Percentiles rank a stretch among this genome's conserved stretches.
Conservation (phyloP, 37 sponge, comb jelly and placozoan genomes). For the Ianthella basta region DNA sequence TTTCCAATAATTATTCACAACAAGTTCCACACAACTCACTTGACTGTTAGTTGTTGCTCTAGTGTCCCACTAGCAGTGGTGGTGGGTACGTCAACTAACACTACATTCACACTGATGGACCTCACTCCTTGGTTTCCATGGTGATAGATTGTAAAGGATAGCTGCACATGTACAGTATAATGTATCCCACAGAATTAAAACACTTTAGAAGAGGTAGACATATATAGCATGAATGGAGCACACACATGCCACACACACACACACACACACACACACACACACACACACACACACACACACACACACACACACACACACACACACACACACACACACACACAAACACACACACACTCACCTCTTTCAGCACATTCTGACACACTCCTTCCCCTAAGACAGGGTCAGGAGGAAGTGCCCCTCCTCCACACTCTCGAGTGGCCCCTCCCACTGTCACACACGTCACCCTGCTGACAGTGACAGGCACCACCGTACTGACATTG, state of each 20-base stretch:
- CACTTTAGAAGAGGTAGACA: no score
- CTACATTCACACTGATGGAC: neutral
- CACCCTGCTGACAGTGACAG: neutral
- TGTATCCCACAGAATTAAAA: no score
- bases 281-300: no score
- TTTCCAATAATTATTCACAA: neutral
- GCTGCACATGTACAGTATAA: no score
- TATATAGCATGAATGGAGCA: neutral
- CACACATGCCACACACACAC: no score
- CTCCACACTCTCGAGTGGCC: neutral
- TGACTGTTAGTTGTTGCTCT: neutral
- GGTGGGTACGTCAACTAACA: neutral
- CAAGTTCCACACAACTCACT: neutral
- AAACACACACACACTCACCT: neutral
- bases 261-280: no score
- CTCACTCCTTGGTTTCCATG: neutral
- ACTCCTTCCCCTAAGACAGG: neutral
- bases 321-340: neutral
- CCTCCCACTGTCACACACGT: neutral
- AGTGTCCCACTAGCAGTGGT: neutral
- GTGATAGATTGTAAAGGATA: neutral
- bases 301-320: neutral
- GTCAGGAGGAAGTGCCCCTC: neutral
- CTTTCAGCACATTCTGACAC: neutral
- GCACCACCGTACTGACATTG: constrained; percentile 3